A percentile compares a stretch with the other conserved stretches of the same genome.
phyloP scores from a whole-genome alignment of 2,113 vertebrate species.

The Mus musculus region GRCm39 chr3:122852501-122853000 shows the following conservation, averaged over 20 bases:
- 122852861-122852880: neutral
- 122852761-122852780: neutral
- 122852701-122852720: neutral
- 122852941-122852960: neutral
- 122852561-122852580: neutral
- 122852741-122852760: neutral
- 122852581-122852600: neutral
- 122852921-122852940: neutral
- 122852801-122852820: neutral
- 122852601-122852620: neutral
- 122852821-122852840: neutral
- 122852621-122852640: neutral
- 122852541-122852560: neutral
- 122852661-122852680: neutral
- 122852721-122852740: neutral
- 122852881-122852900: neutral
- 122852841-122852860: neutral
- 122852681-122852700: neutral
- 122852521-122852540: neutral
- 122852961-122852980: neutral
- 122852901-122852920: neutral
- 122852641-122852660: neutral
- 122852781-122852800: neutral
- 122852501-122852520: neutral
- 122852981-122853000: neutral